Evolutionary conservation across 2,888 invertebrate genomes (phyloP).

Genomic region (Hemaris fuciformis): DNA sequence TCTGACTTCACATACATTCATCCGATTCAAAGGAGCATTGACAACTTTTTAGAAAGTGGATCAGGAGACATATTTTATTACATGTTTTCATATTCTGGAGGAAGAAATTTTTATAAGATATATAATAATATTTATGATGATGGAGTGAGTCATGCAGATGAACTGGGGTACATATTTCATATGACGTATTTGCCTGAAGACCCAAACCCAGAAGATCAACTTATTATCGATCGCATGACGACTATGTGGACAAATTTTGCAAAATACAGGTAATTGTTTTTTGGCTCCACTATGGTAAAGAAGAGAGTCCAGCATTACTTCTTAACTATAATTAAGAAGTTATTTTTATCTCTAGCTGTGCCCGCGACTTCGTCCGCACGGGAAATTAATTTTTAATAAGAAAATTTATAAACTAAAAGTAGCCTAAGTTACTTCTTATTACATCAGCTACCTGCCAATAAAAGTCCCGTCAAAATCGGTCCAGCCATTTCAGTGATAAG

Average conservation of each 20-base stretch:
- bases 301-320: no score
- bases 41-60: conserved; percentile 36
- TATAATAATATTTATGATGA: conserved; percentile 28
- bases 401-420: no score
- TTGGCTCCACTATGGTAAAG: neutral
- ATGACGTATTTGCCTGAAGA: conserved; percentile 18
- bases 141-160: conserved; percentile 51
- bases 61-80: conserved; percentile 48
- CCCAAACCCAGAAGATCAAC: conserved; percentile 39
- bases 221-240: conserved; percentile 52
- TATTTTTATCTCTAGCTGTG: no score
- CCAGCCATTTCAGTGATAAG: no score
- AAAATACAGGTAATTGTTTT: conserved; percentile 47
- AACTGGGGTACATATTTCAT: conserved; percentile 54
- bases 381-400: no score
- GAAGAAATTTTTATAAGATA: conserved; percentile 33
- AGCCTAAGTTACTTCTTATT: no score
- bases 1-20: conserved; percentile 50
- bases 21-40: conserved; percentile 44
- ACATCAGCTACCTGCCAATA: no score
- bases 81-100: conserved; percentile 52
- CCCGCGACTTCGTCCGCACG: no score
- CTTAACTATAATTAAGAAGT: no score
- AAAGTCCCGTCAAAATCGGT: no score
- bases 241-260: conserved; percentile 65